A percentile compares a stretch with the other conserved stretches of the same genome.
Evolutionary conservation across 2,888 invertebrate genomes (phyloP).

Genomic region (Malthinus flaveolus): DNA sequence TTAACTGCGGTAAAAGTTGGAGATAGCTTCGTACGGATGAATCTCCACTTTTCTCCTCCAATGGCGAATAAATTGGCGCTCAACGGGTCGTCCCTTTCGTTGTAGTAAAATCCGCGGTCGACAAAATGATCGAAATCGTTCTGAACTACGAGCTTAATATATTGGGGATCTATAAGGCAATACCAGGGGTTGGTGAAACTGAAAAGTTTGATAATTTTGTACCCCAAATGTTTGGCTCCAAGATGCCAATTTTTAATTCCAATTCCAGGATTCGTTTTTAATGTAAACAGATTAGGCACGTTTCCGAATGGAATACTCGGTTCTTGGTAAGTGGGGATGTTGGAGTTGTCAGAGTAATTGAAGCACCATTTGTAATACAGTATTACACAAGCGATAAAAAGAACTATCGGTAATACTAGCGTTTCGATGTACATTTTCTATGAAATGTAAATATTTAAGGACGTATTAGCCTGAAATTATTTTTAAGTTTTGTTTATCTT

Average conservation of each 20-base stretch:
- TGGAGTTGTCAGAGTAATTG: constrained; percentile 27
- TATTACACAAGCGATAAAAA: too few relatives aligned
- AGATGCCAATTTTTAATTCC: too few relatives aligned
- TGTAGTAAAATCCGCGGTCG: constrained; percentile 62
- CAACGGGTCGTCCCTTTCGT: constrained; percentile 61
- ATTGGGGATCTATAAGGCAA: constrained; percentile 34
- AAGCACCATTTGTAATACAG: constrained; percentile 18
- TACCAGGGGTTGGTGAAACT: background rate
- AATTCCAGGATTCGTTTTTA: constrained; percentile 15
- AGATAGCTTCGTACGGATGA: constrained; percentile 62
- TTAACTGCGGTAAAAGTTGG: constrained; percentile 68
- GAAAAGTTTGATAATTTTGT: background rate
- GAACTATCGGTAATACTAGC: too few relatives aligned
- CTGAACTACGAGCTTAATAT: constrained; percentile 54
- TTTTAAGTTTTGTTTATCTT: too few relatives aligned
- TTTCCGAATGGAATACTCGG: constrained; percentile 23
- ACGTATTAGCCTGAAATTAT: too few relatives aligned
- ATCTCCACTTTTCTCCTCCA: constrained; percentile 63
- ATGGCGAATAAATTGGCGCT: constrained; percentile 61
- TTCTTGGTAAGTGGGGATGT: constrained; percentile 10
- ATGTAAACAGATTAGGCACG: constrained; percentile 8
- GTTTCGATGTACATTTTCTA: too few relatives aligned
- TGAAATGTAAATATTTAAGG: too few relatives aligned
- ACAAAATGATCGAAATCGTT: constrained; percentile 65
- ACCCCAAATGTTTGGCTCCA: too few relatives aligned